These are phyloP conservation scores for Actias luna DNA, from an alignment of 2,888 invertebrate genomes.

Conservation along the genomic window DNA sequence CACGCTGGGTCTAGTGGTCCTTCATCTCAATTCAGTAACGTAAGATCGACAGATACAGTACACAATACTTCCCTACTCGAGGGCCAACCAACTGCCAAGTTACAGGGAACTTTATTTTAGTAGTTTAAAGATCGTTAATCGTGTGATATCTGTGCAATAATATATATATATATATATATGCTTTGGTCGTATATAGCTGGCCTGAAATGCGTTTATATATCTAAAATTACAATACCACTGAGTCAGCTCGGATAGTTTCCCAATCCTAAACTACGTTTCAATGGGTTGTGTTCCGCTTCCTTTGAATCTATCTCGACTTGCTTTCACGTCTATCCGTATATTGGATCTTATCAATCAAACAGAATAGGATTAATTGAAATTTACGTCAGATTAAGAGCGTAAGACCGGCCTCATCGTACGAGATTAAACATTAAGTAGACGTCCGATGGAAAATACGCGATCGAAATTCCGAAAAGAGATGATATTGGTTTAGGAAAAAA, in stretches of 20 bases:
- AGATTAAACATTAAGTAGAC: background rate
- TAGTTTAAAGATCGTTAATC: no score
- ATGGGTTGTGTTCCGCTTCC: background rate
- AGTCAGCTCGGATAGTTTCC: background rate
- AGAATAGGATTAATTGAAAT: background rate
- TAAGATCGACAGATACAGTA: no score
- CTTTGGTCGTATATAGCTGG: no score
- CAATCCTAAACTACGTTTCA: background rate
- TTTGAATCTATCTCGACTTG: background rate
- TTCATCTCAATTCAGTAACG: no score
- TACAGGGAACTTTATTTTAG: no score
- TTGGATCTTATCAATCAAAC: background rate
- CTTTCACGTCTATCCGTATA: background rate
- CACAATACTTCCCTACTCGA: no score
- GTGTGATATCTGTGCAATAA: no score
- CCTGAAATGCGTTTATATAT: no score
- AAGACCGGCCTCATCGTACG: background rate
- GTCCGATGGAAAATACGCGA: background rate
- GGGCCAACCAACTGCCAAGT: no score
- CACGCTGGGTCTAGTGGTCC: no score
- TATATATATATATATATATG: no score
- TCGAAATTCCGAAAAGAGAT: background rate
- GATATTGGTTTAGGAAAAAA: conserved; percentile 10
- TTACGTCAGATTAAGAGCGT: background rate
- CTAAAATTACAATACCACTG: no score